These are phyloP conservation scores for Carapus acus DNA, from an alignment of 2,797 vertebrate species.

Conservation along the genomic window DNA sequence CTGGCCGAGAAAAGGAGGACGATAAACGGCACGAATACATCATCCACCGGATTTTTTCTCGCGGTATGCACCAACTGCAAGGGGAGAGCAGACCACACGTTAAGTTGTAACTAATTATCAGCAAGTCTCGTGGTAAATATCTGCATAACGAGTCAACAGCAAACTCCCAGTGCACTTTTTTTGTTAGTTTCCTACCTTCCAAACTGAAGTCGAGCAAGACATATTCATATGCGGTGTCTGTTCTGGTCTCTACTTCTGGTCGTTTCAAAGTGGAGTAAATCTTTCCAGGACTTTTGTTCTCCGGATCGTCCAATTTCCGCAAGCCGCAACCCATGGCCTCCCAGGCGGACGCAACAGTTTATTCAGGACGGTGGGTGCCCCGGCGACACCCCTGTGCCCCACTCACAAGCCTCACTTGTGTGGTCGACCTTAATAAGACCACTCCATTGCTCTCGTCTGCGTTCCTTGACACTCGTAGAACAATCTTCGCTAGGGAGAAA, in stretches of 20 bases:
- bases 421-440: conserved; percentile 36
- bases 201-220: conserved; percentile 92
- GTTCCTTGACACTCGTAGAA: conserved; percentile 26
- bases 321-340: conserved; percentile 93
- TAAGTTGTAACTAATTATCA: too few relatives aligned
- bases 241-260: conserved; percentile 92
- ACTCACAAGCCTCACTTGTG: conserved; percentile 5
- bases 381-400: conserved; percentile 55
- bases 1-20: too few relatives aligned
- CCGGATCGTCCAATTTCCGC: conserved; percentile 91
- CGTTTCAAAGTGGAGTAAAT: conserved; percentile 97
- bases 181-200: conserved; percentile 75
- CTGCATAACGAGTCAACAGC: too few relatives aligned
- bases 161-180: too few relatives aligned
- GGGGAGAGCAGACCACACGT: too few relatives aligned
- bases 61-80: too few relatives aligned
- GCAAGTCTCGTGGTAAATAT: too few relatives aligned
- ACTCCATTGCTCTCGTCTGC: conserved; percentile 44
- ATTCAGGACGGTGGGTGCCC: conserved; percentile 29
- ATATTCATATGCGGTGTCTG: conserved; percentile 87
- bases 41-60: too few relatives aligned
- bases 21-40: too few relatives aligned
- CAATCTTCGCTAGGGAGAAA: not conserved
- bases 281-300: conserved; percentile 96
- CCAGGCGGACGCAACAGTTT: conserved; percentile 21